Conservation (phyloP, 2,113 vertebrate species). For the Eolophus roseicapilla region DNA sequence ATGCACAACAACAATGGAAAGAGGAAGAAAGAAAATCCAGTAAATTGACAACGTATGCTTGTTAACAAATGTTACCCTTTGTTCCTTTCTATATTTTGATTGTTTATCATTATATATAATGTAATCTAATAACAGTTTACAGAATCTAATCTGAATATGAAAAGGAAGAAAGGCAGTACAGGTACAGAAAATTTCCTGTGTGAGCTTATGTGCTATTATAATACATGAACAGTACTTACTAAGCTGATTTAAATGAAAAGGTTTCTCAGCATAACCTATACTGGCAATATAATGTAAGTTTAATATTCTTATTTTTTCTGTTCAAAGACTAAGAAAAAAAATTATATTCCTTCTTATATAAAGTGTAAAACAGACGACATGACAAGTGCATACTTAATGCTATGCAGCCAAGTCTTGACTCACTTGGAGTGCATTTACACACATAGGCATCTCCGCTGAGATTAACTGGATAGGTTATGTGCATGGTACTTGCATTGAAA, state of each 20-base stretch:
- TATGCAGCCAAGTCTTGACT: background rate
- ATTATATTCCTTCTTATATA: background rate
- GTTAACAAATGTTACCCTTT: background rate
- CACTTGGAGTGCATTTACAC: background rate
- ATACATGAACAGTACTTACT: background rate
- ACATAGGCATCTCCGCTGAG: background rate
- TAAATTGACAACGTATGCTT: background rate
- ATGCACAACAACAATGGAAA: accelerated
- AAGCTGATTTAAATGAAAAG: background rate
- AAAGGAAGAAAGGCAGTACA: background rate
- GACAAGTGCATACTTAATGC: background rate
- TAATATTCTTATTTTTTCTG: background rate
- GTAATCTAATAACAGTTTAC: background rate
- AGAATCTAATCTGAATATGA: background rate
- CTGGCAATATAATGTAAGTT: background rate
- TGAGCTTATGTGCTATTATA: background rate
- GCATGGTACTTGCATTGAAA: accelerated
- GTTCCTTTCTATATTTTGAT: background rate
- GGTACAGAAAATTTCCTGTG: background rate
- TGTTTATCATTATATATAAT: background rate
- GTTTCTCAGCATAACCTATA: background rate
- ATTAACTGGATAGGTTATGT: background rate
- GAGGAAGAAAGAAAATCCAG: background rate
- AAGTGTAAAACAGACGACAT: background rate
- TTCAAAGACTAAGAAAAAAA: background rate